A percentile compares a stretch with the other conserved stretches of the same genome.
Evolutionary conservation across 2,113 vertebrate species (phyloP).

Genomic region (Platanista minor): DNA sequence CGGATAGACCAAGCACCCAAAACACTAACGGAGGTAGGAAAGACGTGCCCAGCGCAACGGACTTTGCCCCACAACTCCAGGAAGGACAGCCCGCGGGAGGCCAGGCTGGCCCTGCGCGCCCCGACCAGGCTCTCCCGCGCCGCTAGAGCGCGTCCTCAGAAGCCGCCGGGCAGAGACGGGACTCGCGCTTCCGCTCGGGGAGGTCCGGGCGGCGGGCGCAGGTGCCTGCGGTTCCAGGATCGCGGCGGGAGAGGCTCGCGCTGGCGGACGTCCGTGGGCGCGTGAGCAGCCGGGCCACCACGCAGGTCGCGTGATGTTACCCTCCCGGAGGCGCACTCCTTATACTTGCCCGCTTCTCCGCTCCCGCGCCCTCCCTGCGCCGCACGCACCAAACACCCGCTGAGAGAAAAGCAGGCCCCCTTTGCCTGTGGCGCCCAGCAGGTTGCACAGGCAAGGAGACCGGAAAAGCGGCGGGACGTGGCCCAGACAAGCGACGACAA

Average conservation of each 20-base stretch:
- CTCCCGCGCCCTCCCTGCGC: too few species aligned
- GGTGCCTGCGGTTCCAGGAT: conserved; percentile 84
- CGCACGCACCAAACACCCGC: conserved; percentile 72
- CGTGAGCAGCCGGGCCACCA: conserved; percentile 82
- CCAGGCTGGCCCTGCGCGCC: too few species aligned
- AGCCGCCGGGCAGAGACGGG: conserved; percentile 83
- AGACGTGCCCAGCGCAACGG: not conserved
- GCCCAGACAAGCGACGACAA: conserved; percentile 81
- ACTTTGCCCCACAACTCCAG: too few species aligned
- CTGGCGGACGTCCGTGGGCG: conserved; percentile 77
- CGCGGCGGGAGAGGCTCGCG: conserved; percentile 75
- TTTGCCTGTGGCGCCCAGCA: conserved; percentile 78
- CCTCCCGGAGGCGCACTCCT: conserved; percentile 83
- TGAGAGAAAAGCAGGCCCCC: conserved; percentile 82
- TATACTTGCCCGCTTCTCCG: not conserved
- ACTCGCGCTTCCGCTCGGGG: conserved; percentile 83
- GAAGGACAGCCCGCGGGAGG: rapidly evolving
- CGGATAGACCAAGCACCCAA: not conserved
- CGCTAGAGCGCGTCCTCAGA: conserved; percentile 71
- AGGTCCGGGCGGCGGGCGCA: not conserved
- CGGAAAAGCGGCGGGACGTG: conserved; percentile 81
- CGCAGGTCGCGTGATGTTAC: conserved; percentile 85
- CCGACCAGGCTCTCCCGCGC: too few species aligned
- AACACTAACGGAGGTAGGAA: not conserved
- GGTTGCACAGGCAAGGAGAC: conserved; percentile 81